Conservation (phyloP, 2,888 invertebrate species). For the Lathronympha strigana region DNA sequence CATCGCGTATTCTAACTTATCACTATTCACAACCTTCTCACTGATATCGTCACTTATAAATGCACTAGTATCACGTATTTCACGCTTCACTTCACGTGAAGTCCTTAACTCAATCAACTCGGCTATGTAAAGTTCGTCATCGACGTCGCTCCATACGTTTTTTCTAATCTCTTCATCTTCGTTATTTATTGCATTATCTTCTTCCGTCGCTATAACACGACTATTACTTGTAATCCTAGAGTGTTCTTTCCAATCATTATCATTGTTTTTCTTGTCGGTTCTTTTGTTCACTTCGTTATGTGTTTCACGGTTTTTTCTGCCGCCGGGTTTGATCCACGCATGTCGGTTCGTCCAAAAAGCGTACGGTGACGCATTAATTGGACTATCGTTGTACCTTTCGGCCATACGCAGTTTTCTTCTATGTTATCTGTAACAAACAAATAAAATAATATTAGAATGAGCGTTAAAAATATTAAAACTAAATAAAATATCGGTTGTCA, state of each 20-base stretch:
- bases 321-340: conserved; percentile 57
- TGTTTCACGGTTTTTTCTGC: conserved; percentile 43
- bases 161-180: conserved; percentile 73
- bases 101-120: conserved; percentile 74
- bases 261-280: conserved; percentile 33
- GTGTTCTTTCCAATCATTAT: conserved; percentile 37
- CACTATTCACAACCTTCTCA: conserved; percentile 83
- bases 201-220: conserved; percentile 67
- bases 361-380: conserved; percentile 76
- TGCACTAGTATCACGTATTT: conserved; percentile 77
- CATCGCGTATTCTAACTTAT: conserved; percentile 85
- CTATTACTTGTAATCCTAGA: conserved; percentile 34
- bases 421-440: conserved; percentile 75
- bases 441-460: conserved; percentile 39
- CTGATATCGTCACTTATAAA: conserved; percentile 76
- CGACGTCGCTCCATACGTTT: conserved; percentile 79
- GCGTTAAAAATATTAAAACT: neutral
- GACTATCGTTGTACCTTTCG: conserved; percentile 73
- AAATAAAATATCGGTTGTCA: conserved; percentile 32
- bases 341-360: conserved; percentile 72
- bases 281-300: conserved; percentile 43
- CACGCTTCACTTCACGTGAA: conserved; percentile 75
- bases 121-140: conserved; percentile 81
- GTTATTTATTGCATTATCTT: conserved; percentile 50
- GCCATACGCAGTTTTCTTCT: conserved; percentile 79